These are phyloP conservation scores for Sebastes schlegelii DNA, from an alignment of 2,113 vertebrate species.

Conservation along the genomic window DNA sequence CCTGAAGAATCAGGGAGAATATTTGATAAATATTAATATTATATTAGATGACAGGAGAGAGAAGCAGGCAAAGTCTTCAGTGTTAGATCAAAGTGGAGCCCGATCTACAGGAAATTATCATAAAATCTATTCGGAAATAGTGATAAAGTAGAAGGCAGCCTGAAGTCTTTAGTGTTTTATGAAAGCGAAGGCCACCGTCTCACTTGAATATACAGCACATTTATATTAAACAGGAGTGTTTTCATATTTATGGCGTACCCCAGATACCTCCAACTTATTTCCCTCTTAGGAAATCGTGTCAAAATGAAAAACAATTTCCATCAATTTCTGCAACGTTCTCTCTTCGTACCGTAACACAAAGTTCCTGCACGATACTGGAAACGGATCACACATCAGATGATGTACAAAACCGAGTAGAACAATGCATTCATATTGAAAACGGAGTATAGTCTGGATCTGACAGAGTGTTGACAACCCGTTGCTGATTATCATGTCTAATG, in stretches of 20 bases:
- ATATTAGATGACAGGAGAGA: slow-evolving; percentile 47
- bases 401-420: neutral
- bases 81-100: slow-evolving; percentile 57
- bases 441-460: neutral
- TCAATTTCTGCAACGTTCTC: neutral
- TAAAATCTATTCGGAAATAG: slow-evolving; percentile 27
- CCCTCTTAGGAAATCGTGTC: slow-evolving; percentile 5
- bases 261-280: neutral
- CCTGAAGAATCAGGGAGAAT: slow-evolving; percentile 28
- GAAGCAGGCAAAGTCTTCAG: slow-evolving; percentile 1
- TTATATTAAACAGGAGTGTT: neutral
- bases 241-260: neutral
- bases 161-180: slow-evolving; percentile 1
- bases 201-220: neutral
- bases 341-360: neutral
- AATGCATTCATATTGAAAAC: neutral
- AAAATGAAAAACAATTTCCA: neutral
- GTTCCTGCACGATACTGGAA: neutral
- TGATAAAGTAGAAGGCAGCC: neutral
- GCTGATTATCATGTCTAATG: neutral
- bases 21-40: slow-evolving; percentile 55
- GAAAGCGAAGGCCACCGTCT: neutral
- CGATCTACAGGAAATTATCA: slow-evolving; percentile 23
- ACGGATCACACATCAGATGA: neutral
- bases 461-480: neutral